Base-by-base conservation (phyloP, 2,888 invertebrate genomes). In the Pachliopta kotzebuea region DNA sequence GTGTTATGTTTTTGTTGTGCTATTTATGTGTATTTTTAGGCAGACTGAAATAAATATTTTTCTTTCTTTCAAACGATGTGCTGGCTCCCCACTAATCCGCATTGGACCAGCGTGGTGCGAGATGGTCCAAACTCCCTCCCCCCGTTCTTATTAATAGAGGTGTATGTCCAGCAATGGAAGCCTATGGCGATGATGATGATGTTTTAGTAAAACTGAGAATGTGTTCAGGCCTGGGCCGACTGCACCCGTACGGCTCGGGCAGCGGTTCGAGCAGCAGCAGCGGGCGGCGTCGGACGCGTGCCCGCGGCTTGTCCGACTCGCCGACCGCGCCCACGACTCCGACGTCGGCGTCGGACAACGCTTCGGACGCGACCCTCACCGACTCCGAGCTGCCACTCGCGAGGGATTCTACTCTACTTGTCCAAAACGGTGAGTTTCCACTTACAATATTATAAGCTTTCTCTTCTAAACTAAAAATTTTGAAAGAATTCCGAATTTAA, bases 381-480 rank as follows among this genome's bases (percentile, higher is more conserved):
- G 96, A 96, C 87, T 95, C 96, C 24, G 96, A 96, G 90, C 92
- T 96, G 82, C 96, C 96, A 76, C 93, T 96, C 75, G 96, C 96
- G 78, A 93, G 96, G 81, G 96, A 96, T 81, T 95, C 95, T 58
- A 96, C 96, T 72, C 94, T 96, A 73, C 95, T 96, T 74, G 95
- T 96, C 74, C 96, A 96, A 93, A 96, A 96, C 95, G 96, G 96
- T 96, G 72, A 93, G 94, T 68, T 49, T 37, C 31, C 20, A 49
- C n/a, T 49, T 26, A 26, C 26, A 26, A 26, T 4, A 26, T 3
- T 26, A 26, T 4, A 26, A 26, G 26, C 3, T 26, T 4, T 26
- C 26, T 3, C 26, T 26, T 26, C 26, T 26, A 6, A 26, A 26
- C 26, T 26, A 26, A 4, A 26, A 6, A 26, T 26, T 6, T 26